A percentile compares a stretch with the other conserved stretches of the same genome.
Conservation (phyloP, 1,140 invertebrate species). For the Uloborus diversus region DNA sequence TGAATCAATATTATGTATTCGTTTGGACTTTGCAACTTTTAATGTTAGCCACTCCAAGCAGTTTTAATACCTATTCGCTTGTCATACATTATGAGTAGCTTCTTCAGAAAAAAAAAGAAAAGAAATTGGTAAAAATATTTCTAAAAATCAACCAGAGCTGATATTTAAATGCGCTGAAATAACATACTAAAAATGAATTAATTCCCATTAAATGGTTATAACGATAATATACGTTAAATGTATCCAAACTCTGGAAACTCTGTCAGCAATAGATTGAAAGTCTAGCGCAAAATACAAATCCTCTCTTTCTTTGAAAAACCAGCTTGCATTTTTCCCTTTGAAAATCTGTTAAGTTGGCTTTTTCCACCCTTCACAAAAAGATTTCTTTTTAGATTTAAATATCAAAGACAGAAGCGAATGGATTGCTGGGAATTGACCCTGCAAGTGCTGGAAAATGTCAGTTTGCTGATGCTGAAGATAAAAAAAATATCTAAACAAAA, state of each 20-base stretch:
- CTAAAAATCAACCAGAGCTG: constrained; percentile 5
- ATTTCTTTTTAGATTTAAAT: not conserved
- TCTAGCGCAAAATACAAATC: too few species aligned
- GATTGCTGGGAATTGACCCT: constrained; percentile 18
- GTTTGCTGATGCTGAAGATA: constrained; percentile 29
- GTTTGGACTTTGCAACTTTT: constrained; percentile 46
- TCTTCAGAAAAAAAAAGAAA: constrained; percentile 4
- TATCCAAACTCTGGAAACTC: too few species aligned
- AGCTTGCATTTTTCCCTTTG: not conserved
- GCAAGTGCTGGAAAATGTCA: constrained; percentile 40
- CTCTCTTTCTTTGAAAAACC: not conserved
- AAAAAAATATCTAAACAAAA: constrained; percentile 12
- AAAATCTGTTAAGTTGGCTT: not conserved
- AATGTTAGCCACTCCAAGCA: constrained; percentile 54
- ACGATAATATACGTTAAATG: too few species aligned
- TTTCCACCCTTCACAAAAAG: not conserved
- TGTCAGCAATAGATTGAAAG: too few species aligned
- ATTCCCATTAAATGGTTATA: too few species aligned
- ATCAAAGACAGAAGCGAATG: not conserved
- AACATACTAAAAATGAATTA: not conserved
- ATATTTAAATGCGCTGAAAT: not conserved
- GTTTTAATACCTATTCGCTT: constrained; percentile 51
- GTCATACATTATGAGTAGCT: constrained; percentile 35
- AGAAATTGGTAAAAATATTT: constrained; percentile 12
- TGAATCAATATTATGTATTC: constrained; percentile 24